Base-by-base conservation (phyloP, 2,797 vertebrate species). In the Hippocampus kuda region DNA sequence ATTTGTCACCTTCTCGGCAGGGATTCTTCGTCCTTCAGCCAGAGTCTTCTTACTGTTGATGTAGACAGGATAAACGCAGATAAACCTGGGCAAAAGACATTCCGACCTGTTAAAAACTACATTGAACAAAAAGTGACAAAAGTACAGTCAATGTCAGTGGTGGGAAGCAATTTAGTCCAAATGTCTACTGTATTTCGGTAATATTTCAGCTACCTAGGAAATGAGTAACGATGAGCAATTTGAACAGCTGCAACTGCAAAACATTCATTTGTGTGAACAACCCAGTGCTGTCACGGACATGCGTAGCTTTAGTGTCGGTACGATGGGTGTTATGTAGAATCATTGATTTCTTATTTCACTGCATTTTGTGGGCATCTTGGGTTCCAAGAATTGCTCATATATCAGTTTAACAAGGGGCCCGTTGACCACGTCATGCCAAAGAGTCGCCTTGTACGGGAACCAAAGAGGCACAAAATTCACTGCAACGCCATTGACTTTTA, bases 1-100 rank as follows among this genome's bases (percentile, higher is more conserved):
- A 11, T 60, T 34, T 44, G 1, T 85, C 77, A 97, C 95, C 92
- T 97, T 99, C 69, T 93, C 94, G 65, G 89, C 34, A 4, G 96
- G 91, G 83, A 98, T 95, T 79, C 94, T 87, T 66, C 95, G 91
- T 63, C 96, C 96, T 83, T 98, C 96, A 2, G 95, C 94, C 84
- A 97, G 88, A 1, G 94, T 97, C 85, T 98, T 99, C 89, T 98
- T 98, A 77, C 92, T 97, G 89, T 99, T 99, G 83, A 99, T 91
- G 84, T 96, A 99, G 5, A 95, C 87, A 6, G 95, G 96, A 82
- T 98, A 98, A 71, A 99, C 83, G 78, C 95, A 98, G 77, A 99
- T 85, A 75, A 94, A 97, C 88, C 95, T 98, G 86, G 69, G 18
- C 22, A 44, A 24, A 27, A 66, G 24, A 65, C 10, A 24, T 24